Percentiles rank a stretch among this genome's conserved stretches.
Evolutionary conservation across 2,797 vertebrate species (phyloP).

Genomic region (Premnoplex brunnescens): DNA sequence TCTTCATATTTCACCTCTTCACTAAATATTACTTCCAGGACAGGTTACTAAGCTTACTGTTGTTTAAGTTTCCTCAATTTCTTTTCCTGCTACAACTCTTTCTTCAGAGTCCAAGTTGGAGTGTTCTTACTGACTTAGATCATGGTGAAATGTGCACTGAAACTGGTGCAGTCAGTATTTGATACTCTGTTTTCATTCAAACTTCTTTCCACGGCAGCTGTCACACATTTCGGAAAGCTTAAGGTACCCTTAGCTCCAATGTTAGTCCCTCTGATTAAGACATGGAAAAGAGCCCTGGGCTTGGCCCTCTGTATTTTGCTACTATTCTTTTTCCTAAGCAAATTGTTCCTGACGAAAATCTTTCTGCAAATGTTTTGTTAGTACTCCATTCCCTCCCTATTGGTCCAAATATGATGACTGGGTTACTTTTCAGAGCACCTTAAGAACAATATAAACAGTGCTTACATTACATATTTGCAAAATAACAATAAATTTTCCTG

Average conservation of each 20-base stretch:
- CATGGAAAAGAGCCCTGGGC: not conserved
- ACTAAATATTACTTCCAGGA: constrained; percentile 8
- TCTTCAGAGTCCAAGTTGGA: not conserved
- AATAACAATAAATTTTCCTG: not conserved
- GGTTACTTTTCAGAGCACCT: constrained; percentile 1
- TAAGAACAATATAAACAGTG: not conserved
- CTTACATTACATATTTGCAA: not conserved
- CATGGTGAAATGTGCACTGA: not conserved
- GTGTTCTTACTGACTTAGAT: not conserved
- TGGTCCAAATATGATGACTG: not conserved
- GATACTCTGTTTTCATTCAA: not conserved
- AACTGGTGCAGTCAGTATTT: not conserved
- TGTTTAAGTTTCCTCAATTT: not conserved
- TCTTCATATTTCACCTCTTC: not conserved
- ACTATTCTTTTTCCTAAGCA: not conserved
- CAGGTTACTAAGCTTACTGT: not conserved
- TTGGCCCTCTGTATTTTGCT: not conserved
- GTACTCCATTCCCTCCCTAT: not conserved
- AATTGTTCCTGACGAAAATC: not conserved
- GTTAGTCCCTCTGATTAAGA: not conserved
- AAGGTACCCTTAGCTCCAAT: not conserved
- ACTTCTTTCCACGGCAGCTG: not conserved
- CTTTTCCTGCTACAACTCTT: not conserved
- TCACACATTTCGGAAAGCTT: not conserved
- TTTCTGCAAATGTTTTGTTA: not conserved